phyloP scores from a whole-genome alignment of 2,113 vertebrate species.

The Ondatra zibethicus region DNA sequence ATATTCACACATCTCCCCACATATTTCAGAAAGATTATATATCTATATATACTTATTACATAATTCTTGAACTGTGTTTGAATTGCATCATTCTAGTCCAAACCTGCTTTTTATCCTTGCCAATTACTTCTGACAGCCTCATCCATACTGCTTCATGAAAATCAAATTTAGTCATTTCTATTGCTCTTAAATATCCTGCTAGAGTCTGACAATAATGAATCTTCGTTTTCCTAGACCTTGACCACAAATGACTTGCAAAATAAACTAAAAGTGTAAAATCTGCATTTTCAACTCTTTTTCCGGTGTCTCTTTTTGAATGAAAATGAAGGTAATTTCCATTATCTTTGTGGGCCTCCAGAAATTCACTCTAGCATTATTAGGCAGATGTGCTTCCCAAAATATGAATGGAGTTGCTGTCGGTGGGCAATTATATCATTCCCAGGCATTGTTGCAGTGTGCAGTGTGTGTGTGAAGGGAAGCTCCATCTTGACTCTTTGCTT shows the following conservation, averaged over 20 bases:
- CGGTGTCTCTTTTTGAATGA: not conserved
- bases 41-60: not conserved
- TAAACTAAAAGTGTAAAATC: not conserved
- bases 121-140: not conserved
- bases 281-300: not conserved
- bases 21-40: not conserved
- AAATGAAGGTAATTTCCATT: not conserved
- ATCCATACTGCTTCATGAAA: not conserved
- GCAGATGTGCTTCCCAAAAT: not conserved
- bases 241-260: not conserved
- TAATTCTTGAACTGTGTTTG: not conserved
- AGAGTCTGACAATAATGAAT: not conserved
- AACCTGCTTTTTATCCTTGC: not conserved
- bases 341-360: not conserved
- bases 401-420: not conserved
- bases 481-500: not conserved
- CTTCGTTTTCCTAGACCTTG: constrained; percentile 17
- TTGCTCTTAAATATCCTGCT: not conserved
- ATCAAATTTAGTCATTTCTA: not conserved
- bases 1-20: not conserved
- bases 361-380: not conserved
- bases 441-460: not conserved
- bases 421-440: not conserved
- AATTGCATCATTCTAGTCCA: not conserved
- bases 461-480: not conserved